phyloP scores from a whole-genome alignment of 2,888 invertebrate genomes.

The Aphidius colemani region DNA sequence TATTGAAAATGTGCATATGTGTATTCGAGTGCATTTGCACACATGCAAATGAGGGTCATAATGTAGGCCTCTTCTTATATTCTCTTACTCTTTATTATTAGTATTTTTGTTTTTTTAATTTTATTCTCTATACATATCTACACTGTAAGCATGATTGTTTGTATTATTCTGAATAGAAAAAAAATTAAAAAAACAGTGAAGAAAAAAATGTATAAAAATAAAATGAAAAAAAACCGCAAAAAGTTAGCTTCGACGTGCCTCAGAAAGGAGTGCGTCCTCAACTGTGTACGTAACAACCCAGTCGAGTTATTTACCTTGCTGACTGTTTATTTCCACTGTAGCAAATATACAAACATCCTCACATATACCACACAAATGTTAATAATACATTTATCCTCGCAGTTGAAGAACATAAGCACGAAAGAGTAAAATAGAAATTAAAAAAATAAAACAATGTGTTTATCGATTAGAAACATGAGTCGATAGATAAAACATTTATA shows the following conservation, averaged over 20 bases:
- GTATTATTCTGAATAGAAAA: too few species aligned
- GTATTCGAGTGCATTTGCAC: slow-evolving; percentile 48
- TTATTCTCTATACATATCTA: slow-evolving; percentile 10
- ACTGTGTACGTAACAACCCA: slow-evolving; percentile 31
- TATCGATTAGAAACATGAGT: slow-evolving; percentile 23
- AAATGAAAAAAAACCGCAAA: too few species aligned
- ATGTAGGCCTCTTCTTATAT: slow-evolving; percentile 35
- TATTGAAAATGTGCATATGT: slow-evolving; percentile 28
- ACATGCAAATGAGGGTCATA: slow-evolving; percentile 49
- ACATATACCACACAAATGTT: background rate
- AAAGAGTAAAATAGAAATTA: background rate
- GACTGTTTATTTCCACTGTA: slow-evolving; percentile 42
- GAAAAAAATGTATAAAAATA: too few species aligned
- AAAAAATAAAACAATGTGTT: slow-evolving; percentile 5
- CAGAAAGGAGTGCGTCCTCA: background rate
- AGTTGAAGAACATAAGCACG: too few species aligned
- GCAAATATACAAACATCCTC: slow-evolving; percentile 11
- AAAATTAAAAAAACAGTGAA: too few species aligned
- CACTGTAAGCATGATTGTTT: background rate
- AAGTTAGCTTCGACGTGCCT: too few species aligned
- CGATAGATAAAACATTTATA: slow-evolving; percentile 14
- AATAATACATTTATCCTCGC: too few species aligned
- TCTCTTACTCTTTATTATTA: too few species aligned
- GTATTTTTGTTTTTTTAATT: too few species aligned
- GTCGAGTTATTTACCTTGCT: slow-evolving; percentile 44